A percentile compares a stretch with the other conserved stretches of the same genome.
Evolutionary conservation across 2,113 vertebrate genomes (phyloP).

Genomic region (Boulengerochromis microlepis): DNA sequence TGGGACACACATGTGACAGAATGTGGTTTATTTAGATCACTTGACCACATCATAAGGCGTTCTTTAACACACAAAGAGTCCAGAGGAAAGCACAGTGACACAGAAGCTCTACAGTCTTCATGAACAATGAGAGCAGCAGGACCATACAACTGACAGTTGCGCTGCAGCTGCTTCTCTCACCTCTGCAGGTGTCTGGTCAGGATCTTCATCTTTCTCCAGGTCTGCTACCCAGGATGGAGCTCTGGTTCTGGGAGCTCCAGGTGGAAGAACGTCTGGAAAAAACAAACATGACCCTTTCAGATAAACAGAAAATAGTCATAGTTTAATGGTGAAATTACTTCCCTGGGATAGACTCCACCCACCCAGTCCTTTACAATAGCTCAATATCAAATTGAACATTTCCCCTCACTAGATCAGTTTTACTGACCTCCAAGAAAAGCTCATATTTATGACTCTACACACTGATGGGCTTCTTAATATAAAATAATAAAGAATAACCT

Average conservation of each 20-base stretch:
- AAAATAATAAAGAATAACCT: not conserved
- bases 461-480: not conserved
- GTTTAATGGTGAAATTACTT: not conserved
- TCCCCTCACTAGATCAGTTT: not conserved
- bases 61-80: not conserved
- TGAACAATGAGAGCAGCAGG: not conserved
- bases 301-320: not conserved
- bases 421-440: not conserved
- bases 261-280: not conserved
- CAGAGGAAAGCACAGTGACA: not conserved
- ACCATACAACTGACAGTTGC: not conserved
- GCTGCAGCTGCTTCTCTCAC: not conserved
- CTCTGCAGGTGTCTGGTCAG: not conserved
- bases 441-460: not conserved
- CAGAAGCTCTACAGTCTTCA: not conserved
- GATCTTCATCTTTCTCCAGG: slow-evolving; percentile 3
- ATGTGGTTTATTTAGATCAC: not conserved
- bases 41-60: not conserved
- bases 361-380: not conserved
- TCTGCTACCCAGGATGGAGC: slow-evolving; percentile 43
- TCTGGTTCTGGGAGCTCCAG: not conserved
- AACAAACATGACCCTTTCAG: not conserved
- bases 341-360: not conserved
- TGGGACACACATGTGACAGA: not conserved
- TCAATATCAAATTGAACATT: not conserved